Conservation (phyloP, 2,113 vertebrate genomes). For the Tautogolabrus adspersus region DNA sequence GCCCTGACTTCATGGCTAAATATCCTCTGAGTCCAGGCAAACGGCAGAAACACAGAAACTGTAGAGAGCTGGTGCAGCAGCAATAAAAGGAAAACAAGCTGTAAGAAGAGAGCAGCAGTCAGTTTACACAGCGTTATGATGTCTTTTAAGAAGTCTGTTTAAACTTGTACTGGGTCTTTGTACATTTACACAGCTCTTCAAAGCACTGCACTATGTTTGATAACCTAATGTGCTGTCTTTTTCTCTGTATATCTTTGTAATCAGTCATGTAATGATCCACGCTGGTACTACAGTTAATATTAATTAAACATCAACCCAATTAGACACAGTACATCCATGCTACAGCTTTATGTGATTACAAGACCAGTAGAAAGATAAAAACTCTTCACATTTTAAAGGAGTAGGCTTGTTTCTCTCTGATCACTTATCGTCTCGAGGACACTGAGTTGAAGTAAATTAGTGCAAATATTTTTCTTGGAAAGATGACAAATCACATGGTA, state of each 20-base stretch:
- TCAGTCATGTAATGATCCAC: constrained; percentile 66
- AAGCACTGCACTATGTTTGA: constrained; percentile 35
- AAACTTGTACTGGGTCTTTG: constrained; percentile 13
- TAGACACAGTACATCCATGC: constrained; percentile 61
- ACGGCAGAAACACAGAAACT: constrained; percentile 36
- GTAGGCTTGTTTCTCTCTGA: constrained; percentile 20
- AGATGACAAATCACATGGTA: constrained; percentile 53
- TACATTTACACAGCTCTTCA: constrained; percentile 30
- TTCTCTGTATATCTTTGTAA: constrained; percentile 48
- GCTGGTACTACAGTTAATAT: constrained; percentile 52
- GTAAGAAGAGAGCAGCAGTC: constrained; percentile 22
- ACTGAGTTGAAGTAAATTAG: constrained; percentile 58
- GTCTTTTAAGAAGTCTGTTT: constrained; percentile 22
- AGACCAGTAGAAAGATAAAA: constrained; percentile 53
- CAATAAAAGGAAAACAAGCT: constrained; percentile 59
- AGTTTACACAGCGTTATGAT: constrained; percentile 28
- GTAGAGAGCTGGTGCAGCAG: constrained; percentile 4
- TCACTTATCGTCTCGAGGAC: constrained; percentile 54
- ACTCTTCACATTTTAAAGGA: constrained; percentile 44
- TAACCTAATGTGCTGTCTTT: constrained; percentile 44
- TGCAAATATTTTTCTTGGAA: constrained; percentile 64
- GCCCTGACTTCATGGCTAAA: constrained; percentile 15
- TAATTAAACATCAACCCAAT: constrained; percentile 73
- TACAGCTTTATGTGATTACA: constrained; percentile 66
- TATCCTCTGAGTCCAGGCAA: constrained; percentile 40